phyloP scores from a whole-genome alignment of 2,888 invertebrate genomes.

The Nemoura dubitans region DNA sequence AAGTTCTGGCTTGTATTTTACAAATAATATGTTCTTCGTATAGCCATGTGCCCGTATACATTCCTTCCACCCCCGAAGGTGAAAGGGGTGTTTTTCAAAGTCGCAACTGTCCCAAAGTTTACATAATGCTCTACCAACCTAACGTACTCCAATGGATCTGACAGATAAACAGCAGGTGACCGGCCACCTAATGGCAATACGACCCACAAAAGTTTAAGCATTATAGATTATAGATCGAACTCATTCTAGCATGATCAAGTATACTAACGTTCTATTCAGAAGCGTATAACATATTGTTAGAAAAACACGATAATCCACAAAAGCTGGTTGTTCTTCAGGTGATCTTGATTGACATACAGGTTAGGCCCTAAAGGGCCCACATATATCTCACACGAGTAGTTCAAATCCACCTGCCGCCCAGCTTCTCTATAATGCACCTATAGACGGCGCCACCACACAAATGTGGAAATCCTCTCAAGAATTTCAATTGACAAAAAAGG shows the following conservation, averaged over 20 bases:
- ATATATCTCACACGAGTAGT: neutral
- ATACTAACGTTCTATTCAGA: neutral
- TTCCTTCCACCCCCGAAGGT: neutral
- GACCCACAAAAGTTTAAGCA: neutral
- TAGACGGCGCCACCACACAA: neutral
- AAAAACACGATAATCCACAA: conserved; percentile 22
- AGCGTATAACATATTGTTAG: neutral
- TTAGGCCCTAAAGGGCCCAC: neutral
- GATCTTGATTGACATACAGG: conserved; percentile 26
- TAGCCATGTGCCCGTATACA: too few relatives aligned
- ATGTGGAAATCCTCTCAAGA: conserved; percentile 2
- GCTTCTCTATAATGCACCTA: neutral
- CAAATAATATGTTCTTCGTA: too few relatives aligned
- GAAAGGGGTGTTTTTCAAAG: neutral
- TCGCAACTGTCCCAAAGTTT: neutral
- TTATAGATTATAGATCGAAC: neutral
- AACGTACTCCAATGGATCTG: neutral
- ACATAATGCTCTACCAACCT: neutral
- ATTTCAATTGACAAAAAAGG: conserved; percentile 12
- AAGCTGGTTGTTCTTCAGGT: conserved; percentile 26
- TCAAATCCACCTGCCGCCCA: neutral
- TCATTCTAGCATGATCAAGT: neutral
- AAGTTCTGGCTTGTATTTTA: too few relatives aligned
- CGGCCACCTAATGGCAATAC: neutral
- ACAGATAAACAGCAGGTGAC: neutral